phyloP scores from a whole-genome alignment of 1,140 invertebrate species.

The Solen grandis region DNA sequence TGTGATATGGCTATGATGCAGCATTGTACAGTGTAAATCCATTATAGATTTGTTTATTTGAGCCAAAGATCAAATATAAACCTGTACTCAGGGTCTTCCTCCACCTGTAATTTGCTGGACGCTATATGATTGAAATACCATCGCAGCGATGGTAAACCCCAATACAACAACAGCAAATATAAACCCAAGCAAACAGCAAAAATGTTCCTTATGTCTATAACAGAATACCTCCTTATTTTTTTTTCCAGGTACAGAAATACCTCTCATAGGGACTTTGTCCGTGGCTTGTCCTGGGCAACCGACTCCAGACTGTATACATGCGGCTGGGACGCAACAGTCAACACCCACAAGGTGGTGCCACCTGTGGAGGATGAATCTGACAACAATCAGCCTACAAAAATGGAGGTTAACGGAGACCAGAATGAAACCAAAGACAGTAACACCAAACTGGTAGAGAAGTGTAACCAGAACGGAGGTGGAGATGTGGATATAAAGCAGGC shows the following conservation, averaged over 20 bases:
- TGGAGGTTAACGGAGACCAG: constrained; percentile 51
- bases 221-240: too few species aligned
- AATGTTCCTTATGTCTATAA: too few species aligned
- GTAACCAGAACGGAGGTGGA: constrained; percentile 7
- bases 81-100: too few species aligned
- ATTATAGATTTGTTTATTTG: too few species aligned
- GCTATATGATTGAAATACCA: too few species aligned
- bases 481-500: neutral
- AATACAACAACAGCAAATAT: too few species aligned
- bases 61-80: too few species aligned
- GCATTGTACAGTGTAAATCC: too few species aligned
- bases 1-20: too few species aligned
- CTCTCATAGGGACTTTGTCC: constrained; percentile 42
- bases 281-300: constrained; percentile 41
- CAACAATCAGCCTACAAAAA: constrained; percentile 13
- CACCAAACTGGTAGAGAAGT: constrained; percentile 4
- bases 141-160: too few species aligned
- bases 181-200: too few species aligned
- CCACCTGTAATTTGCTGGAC: too few species aligned
- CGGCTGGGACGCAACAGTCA: constrained; percentile 45
- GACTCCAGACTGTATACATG: constrained; percentile 26
- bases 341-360: neutral
- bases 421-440: constrained; percentile 6
- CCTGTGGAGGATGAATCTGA: neutral
- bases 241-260: constrained; percentile 41